Base-by-base conservation (phyloP, 2,797 vertebrate genomes). In the Dryobates pubescens region DNA sequence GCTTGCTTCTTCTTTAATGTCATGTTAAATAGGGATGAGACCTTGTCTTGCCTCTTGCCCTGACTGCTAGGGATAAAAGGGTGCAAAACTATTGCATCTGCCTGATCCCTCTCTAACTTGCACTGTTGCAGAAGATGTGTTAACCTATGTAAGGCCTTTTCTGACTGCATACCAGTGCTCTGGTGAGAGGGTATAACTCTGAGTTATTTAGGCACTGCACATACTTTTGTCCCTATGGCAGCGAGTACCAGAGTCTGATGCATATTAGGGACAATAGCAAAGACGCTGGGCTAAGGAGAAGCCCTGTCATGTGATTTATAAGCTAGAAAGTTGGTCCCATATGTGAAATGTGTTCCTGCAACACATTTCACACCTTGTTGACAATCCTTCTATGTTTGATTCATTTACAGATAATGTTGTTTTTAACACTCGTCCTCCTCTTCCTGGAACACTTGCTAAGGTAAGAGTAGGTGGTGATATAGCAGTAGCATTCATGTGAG, bases 391-490 rank as follows among this genome's bases (percentile, higher is more conserved):
- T 62, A 13, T 29, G 24, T 94, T 73, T 93, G 11, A 65, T 94
- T 95, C 3, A 68, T 73, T 92, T 93, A 45, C 90, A 97, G 96
- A 92, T 74, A 78, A 29, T 67, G 14, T 86, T 64, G 59, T 68
- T 78, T 97, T 97, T 88, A 92, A 86, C 85, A 59, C 16, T 53
- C 83, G 82, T 26, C 61, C 74, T 38, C 82, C 86, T 30, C 82
- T 92, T 74, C 93, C 96, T 49, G 85, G 36, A 27, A 47, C 58
- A 10, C 81, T 87, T 81, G 47, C 94, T 64, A 93, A 72, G 97
- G 98, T 98, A 96, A 97, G 96, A 64, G 36, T 65, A 84, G 17
- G 17, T 77, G 13, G 7, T 57, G 38, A 38, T 34, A 58, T 7
- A 89, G 10, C 12, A 74, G 6, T 41, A 80, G 15, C 26, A 9